Evolutionary conservation across 2,888 invertebrate species (phyloP).

Genomic region (Agonopterix heracliana): DNA sequence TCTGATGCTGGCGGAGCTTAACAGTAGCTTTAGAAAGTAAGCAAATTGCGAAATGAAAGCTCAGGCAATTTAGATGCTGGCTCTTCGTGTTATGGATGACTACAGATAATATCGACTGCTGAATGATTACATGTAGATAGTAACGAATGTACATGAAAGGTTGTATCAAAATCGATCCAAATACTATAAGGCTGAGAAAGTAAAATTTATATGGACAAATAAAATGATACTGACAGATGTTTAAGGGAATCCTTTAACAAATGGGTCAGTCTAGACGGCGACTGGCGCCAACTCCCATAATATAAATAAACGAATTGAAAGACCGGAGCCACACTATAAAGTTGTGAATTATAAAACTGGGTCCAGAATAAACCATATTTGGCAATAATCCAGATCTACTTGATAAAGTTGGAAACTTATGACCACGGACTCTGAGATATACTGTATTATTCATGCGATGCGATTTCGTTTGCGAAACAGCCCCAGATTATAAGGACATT

Average conservation of each 20-base stretch:
- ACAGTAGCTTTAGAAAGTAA: slow-evolving; percentile 23
- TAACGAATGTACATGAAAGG: too few relatives aligned
- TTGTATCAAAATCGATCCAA: too few relatives aligned
- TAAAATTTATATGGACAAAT: too few relatives aligned
- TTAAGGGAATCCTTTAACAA: slow-evolving; percentile 8
- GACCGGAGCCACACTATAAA: slow-evolving; percentile 36
- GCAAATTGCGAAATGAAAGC: slow-evolving; percentile 29
- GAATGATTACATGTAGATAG: too few relatives aligned
- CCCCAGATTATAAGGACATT: too few relatives aligned
- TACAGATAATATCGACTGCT: not conserved
- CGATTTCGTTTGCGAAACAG: not conserved
- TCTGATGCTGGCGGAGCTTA: slow-evolving; percentile 22
- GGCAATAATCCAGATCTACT: slow-evolving; percentile 29
- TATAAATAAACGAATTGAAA: slow-evolving; percentile 37
- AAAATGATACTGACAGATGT: too few relatives aligned
- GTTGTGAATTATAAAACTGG: slow-evolving; percentile 24
- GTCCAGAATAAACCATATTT: slow-evolving; percentile 25
- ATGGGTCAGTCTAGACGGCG: slow-evolving; percentile 59
- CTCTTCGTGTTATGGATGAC: not conserved
- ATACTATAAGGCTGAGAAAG: too few relatives aligned
- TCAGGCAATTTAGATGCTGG: slow-evolving; percentile 8
- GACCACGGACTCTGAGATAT: not conserved
- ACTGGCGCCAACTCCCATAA: slow-evolving; percentile 38
- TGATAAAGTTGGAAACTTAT: slow-evolving; percentile 6
- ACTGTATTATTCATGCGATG: not conserved